A percentile compares a stretch with the other conserved stretches of the same genome.
Evolutionary conservation across 2,888 invertebrate species (phyloP).

Genomic region (Ophion obscuratus): DNA sequence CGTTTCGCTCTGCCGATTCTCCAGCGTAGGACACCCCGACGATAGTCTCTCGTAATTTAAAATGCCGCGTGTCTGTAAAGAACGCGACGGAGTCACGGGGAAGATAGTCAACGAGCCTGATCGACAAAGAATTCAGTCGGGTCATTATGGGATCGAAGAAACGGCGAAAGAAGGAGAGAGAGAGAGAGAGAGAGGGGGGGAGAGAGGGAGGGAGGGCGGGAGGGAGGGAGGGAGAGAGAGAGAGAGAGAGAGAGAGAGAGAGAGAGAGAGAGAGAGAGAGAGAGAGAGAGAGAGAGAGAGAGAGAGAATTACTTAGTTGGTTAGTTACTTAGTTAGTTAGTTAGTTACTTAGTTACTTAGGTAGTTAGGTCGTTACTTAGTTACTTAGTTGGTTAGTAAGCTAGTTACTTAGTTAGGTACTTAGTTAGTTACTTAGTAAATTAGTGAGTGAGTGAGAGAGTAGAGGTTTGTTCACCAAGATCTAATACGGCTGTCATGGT

Average conservation of each 20-base stretch:
- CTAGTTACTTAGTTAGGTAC: too few species aligned
- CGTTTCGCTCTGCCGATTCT: slow-evolving; percentile 35
- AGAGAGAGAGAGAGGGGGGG: neutral
- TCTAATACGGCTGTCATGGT: slow-evolving; percentile 13
- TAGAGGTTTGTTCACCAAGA: slow-evolving; percentile 15
- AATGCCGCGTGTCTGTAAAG: slow-evolving; percentile 47
- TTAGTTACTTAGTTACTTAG: too few species aligned
- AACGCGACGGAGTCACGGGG: neutral
- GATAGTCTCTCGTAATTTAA: slow-evolving; percentile 33
- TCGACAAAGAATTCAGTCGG: slow-evolving; percentile 47
- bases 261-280: too few species aligned
- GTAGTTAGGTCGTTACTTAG: too few species aligned
- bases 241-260: neutral
- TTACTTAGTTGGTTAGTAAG: too few species aligned
- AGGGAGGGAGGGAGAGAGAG: neutral
- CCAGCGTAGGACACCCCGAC: neutral
- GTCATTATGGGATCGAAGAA: slow-evolving; percentile 39
- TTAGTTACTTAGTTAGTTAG: too few species aligned
- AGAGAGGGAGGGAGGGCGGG: neutral
- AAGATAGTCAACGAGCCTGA: slow-evolving; percentile 61
- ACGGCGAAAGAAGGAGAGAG: slow-evolving; percentile 2
- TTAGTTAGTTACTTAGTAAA: too few species aligned
- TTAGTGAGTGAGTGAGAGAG: too few species aligned
- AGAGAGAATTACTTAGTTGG: neutral
- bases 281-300: neutral